Percentiles rank a stretch among this genome's conserved stretches.
These are phyloP conservation scores for Subacronicta megacephala DNA, from an alignment of 2,888 invertebrate genomes.

Conservation along the genomic window DNA sequence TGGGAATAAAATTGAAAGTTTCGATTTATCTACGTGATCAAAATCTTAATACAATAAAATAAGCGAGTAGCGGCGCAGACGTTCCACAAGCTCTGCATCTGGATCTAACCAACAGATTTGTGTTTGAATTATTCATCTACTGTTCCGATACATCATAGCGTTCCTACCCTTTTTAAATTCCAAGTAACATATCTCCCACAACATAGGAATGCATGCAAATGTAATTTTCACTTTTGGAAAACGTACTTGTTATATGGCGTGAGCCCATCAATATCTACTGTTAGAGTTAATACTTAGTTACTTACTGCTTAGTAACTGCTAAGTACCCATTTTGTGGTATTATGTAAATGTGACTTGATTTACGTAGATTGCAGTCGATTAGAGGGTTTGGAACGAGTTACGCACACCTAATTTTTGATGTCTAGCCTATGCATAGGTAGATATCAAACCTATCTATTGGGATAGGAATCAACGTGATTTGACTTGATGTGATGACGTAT, in stretches of 20 bases:
- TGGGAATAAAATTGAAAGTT: slow-evolving; percentile 66
- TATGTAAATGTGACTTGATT: slow-evolving; percentile 57
- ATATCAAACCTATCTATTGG: slow-evolving; percentile 17
- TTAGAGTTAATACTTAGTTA: no score
- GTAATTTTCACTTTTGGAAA: no score
- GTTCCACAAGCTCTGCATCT: slow-evolving; percentile 50
- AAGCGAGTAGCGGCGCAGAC: slow-evolving; percentile 57
- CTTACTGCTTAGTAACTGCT: no score
- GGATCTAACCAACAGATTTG: slow-evolving; percentile 68
- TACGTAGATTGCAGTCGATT: slow-evolving; percentile 47
- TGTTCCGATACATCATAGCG: slow-evolving; percentile 61
- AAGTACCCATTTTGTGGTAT: slow-evolving; percentile 37
- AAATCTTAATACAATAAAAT: slow-evolving; percentile 63
- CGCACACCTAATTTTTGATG: slow-evolving; percentile 25
- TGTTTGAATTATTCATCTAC: slow-evolving; percentile 76
- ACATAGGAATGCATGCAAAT: no score
- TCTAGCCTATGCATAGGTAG: slow-evolving; percentile 7
- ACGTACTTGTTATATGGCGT: no score
- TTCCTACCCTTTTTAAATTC: slow-evolving; percentile 53
- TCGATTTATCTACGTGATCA: slow-evolving; percentile 63
- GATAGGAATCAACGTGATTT: slow-evolving; percentile 11
- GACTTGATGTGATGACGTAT: neutral
- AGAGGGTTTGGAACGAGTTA: slow-evolving; percentile 16
- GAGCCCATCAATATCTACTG: neutral
- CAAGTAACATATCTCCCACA: slow-evolving; percentile 22